Conservation (phyloP, 2,888 invertebrate species). For the Xanthorhoe spadicearia region DNA sequence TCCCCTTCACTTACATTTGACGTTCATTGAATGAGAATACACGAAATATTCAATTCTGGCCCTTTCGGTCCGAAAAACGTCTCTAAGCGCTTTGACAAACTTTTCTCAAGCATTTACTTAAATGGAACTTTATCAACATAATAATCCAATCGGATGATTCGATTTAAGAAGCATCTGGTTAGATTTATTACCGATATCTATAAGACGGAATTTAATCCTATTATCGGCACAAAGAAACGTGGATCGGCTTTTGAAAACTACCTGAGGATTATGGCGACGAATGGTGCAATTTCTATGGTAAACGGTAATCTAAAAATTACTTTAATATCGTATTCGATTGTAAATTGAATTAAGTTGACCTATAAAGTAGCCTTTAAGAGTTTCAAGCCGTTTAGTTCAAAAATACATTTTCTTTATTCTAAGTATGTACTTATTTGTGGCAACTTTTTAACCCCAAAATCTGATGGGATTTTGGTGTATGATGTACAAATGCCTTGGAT, state of each 20-base stretch:
- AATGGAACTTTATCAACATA: constrained; percentile 30
- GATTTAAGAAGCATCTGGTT: constrained; percentile 41
- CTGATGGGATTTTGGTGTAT: not conserved
- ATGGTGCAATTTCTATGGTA: constrained; percentile 32
- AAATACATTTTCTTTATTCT: not conserved
- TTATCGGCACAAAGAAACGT: constrained; percentile 63
- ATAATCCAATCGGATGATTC: constrained; percentile 44
- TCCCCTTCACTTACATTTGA: constrained; percentile 36
- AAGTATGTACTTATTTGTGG: not conserved
- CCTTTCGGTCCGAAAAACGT: not conserved
- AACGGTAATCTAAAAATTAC: not conserved
- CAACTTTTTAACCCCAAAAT: not conserved
- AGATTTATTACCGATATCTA: constrained; percentile 54
- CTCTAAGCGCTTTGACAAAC: not conserved
- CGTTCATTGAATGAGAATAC: constrained; percentile 44
- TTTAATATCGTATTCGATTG: not conserved
- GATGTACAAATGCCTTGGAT: not conserved
- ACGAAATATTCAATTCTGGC: not conserved
- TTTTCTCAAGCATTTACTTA: constrained; percentile 19
- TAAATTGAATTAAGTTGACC: not conserved
- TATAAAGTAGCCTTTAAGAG: not conserved
- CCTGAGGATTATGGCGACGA: constrained; percentile 42
- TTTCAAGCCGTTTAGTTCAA: not conserved
- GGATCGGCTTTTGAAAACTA: constrained; percentile 61
- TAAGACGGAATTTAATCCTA: constrained; percentile 63